A percentile compares a stretch with the other conserved stretches of the same genome.
phyloP scores from a whole-genome alignment of 1,140 invertebrate species.

The Caerostris extrusa region DNA sequence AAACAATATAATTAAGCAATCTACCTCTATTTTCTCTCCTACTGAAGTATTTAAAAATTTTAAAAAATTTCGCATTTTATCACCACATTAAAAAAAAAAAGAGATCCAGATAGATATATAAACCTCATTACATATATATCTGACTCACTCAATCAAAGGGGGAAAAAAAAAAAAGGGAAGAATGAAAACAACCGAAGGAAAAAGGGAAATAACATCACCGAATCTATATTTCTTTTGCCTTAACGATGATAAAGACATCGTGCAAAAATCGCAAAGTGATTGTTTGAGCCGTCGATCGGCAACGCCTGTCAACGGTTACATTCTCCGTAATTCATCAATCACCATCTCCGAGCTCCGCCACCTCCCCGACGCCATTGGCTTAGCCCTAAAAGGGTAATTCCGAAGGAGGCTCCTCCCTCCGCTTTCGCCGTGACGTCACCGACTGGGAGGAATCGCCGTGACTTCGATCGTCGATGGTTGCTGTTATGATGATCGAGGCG shows the following conservation, averaged over 20 bases:
- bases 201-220: background rate
- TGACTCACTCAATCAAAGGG: background rate
- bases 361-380: background rate
- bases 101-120: no score
- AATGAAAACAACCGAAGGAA: background rate
- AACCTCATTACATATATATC: background rate
- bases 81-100: no score
- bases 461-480: conserved; percentile 43
- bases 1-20: no score
- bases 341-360: conserved; percentile 9
- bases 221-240: conserved; percentile 76
- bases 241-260: conserved; percentile 77
- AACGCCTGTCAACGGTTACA: conserved; percentile 76
- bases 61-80: no score
- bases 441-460: conserved; percentile 24
- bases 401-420: background rate
- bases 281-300: conserved; percentile 75
- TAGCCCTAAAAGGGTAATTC: conserved; percentile 56
- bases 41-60: no score
- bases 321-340: conserved; percentile 73
- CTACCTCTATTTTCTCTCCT: no score
- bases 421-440: conserved; percentile 39
- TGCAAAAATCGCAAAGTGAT: conserved; percentile 73
- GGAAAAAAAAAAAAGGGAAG: background rate
- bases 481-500: conserved; percentile 36